Percentiles rank a stretch among this genome's conserved stretches.
phyloP scores from a whole-genome alignment of 2,113 vertebrate genomes.

The Muntiacus muntjak region DNA sequence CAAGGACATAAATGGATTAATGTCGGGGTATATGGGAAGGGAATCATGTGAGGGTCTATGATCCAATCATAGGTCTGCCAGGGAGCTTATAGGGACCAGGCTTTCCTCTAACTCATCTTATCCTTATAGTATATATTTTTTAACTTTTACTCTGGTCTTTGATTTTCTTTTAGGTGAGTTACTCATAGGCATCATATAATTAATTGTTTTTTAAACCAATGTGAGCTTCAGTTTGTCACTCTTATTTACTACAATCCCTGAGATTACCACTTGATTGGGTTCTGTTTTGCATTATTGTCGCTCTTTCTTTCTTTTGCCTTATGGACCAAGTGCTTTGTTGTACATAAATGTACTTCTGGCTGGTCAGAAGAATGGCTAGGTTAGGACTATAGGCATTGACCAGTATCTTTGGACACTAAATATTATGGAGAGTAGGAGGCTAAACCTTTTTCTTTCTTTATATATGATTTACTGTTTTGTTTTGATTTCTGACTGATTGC shows the following conservation, averaged over 20 bases:
- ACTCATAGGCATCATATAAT: not conserved
- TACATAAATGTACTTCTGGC: no score
- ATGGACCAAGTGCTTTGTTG: not conserved
- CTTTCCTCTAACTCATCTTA: not conserved
- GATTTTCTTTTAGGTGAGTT: not conserved
- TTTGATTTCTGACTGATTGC: not conserved
- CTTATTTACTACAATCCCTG: not conserved
- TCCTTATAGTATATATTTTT: not conserved
- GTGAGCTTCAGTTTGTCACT: not conserved
- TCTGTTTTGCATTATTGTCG: not conserved
- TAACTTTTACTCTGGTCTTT: not conserved
- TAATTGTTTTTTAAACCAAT: not conserved
- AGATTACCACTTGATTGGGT: not conserved
- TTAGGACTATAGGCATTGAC: not conserved
- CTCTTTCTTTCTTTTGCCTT: not conserved
- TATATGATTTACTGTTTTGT: not conserved
- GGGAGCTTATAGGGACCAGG: not conserved
- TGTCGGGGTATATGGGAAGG: not conserved
- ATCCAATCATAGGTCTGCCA: not conserved
- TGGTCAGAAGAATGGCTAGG: not conserved
- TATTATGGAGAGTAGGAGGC: not conserved
- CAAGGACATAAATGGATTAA: no score
- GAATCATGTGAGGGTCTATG: not conserved
- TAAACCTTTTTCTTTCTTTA: not conserved
- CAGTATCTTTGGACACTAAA: not conserved